Base-by-base conservation (phyloP, 2,113 vertebrate species). In the Mirza zaza region DNA sequence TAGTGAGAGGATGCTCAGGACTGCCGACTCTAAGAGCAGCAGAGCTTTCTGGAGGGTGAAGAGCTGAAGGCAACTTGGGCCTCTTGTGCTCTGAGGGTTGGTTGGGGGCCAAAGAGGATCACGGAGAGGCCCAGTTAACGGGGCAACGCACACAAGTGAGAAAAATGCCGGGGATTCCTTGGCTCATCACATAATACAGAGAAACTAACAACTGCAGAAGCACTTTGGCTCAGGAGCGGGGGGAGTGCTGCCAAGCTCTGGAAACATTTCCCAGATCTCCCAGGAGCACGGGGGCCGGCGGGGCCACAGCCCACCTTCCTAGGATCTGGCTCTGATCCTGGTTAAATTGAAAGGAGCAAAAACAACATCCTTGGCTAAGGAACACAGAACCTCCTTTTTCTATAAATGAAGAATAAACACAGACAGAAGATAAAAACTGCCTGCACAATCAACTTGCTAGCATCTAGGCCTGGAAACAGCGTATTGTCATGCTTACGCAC, bases 171-270 rank as follows among this genome's bases (percentile, higher is more conserved):
- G 67, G 8, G 48, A 75, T 92, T 71, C n/a, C 39, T 77, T 67
- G 85, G 77, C 71, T 95, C 67, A 96, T 75, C 45, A 70, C 42
- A 73, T 67, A 94, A 79, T 27, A 25, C 17, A 65, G 36, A 77
- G 21, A 81, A 80, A 83, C 25, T 36, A 55, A 92, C 87, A 77
- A 57, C 52, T n/a, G 83, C 57, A 88, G 55, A 94, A 90, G 15
- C 45, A 45, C 55, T 81, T 94, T 97, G 92, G 88, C 85, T 96
- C 55, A 14, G 77, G 42, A 94, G 57, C 36, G 52, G 65, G 45
- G 82, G 39, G 42, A 82, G 25, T 15, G 34, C 39, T 61, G 89
- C 92, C 92, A 94, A 92, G 34, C 73, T 48, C 52, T 76, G n/a
- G 39, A 94, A 71, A 88, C 42, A 63, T 65, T 80, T 45, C 45